Base-by-base conservation (phyloP, 2,113 vertebrate genomes). In the Poicephalus gulielmi region DNA sequence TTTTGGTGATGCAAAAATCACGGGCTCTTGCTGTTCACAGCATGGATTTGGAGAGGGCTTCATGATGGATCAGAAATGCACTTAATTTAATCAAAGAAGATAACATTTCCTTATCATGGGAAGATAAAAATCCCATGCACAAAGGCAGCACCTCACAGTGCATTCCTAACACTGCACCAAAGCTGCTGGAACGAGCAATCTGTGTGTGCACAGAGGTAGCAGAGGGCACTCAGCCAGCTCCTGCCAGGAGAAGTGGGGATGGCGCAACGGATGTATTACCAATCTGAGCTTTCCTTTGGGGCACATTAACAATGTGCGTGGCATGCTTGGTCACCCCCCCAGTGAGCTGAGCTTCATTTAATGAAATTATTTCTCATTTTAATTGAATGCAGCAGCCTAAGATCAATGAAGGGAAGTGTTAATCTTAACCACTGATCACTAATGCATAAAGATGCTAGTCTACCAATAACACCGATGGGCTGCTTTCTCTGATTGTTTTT, bases 401-500 rank as follows among this genome's bases (percentile, higher is more conserved):
- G 88, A 94, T 95, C 94, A 94, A 64, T 93, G 92, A 95, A 83
- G 20, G 41, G 27, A 86, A 91, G 83, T 3, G 9, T 86, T 93
- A 93, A 93, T 78, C 93, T 94, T 55, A 52, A 64, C 23, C 0
- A 1, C 30, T 83, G 93, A 90, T 92, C 88, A 64, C 63, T 55
- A 86, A 78, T 35, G 90, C 92, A 88, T 69, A 83, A 85, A 89
- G 82, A 74, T 0, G 2, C 70, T 30, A 20, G 62, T 49, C 75
- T 49, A 69, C 67, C 76, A 78, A 1, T 27, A 77, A 50, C 30
- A 44, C 81, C 44, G 43, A 69, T 35, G 75, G 77, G 53, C 85
- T 83, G 71, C 16, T 44, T 69, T 57, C 57, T 30, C 78, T 90
- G 88, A 57, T 47, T 74, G 74, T 10, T 90, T 90, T 89, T 88